A percentile compares a stretch with the other conserved stretches of the same genome.
Evolutionary conservation across 2,113 vertebrate genomes (phyloP).

Genomic region (Aspidoscelis tigris): DNA sequence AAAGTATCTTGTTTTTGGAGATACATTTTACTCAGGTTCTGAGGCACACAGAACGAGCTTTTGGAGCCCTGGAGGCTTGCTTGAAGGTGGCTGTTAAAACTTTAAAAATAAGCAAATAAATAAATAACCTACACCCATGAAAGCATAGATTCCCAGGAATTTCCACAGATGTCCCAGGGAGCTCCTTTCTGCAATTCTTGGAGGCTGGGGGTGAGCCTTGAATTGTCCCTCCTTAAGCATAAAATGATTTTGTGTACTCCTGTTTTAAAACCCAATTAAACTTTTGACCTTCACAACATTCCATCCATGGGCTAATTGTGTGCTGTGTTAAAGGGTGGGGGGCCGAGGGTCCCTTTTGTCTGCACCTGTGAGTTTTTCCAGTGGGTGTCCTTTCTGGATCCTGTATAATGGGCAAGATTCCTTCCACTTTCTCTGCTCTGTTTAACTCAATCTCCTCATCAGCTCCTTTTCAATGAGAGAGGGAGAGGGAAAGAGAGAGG

Average conservation of each 20-base stretch:
- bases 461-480: slow-evolving; percentile 6
- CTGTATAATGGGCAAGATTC: slow-evolving; percentile 25
- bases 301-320: slow-evolving; percentile 13
- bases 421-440: slow-evolving; percentile 3
- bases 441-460: slow-evolving; percentile 12
- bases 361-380: slow-evolving; percentile 25
- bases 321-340: neutral
- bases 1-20: too few species aligned
- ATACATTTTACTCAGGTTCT: too few species aligned
- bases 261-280: slow-evolving; percentile 40
- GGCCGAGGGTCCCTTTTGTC: slow-evolving; percentile 3
- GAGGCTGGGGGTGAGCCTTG: too few species aligned
- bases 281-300: slow-evolving; percentile 37
- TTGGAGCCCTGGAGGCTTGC: too few species aligned
- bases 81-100: neutral
- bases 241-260: slow-evolving; percentile 18
- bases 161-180: neutral
- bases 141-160: neutral
- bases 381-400: neutral
- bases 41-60: too few species aligned
- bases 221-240: slow-evolving; percentile 1
- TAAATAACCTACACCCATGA: neutral
- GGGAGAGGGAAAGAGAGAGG: too few species aligned
- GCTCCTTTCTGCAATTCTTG: slow-evolving; percentile 9
- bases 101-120: neutral